Conservation (phyloP, 2,113 vertebrate species). For the Ailuropoda melanoleuca region DNA sequence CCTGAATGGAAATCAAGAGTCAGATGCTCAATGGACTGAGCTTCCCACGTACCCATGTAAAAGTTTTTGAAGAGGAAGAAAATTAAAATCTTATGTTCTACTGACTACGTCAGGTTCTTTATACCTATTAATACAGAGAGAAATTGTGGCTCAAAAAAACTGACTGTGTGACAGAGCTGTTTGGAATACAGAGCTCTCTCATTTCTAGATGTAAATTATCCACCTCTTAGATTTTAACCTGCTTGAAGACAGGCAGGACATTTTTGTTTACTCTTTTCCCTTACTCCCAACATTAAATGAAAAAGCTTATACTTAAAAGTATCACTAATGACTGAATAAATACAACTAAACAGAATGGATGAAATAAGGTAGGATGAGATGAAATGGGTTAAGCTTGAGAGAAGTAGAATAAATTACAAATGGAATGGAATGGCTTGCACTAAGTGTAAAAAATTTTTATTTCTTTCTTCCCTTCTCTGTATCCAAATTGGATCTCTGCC, state of each 20-base stretch:
- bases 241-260: background rate
- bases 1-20: background rate
- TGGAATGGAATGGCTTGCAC: background rate
- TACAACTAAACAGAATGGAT: background rate
- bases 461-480: background rate
- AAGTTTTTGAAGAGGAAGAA: background rate
- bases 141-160: background rate
- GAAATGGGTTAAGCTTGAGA: background rate
- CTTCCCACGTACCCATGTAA: background rate
- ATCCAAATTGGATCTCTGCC: background rate
- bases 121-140: background rate
- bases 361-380: background rate
- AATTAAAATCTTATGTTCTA: background rate
- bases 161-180: background rate
- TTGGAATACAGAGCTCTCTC: background rate
- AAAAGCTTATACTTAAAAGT: background rate
- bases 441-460: background rate
- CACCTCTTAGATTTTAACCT: background rate
- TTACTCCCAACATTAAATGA: background rate
- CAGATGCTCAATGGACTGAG: background rate
- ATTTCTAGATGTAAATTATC: background rate
- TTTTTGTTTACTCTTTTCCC: background rate
- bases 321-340: background rate
- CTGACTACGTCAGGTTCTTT: background rate
- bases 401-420: background rate